Percentiles rank a stretch among this genome's conserved stretches.
These are phyloP conservation scores for Phoxinus dragarum DNA, from an alignment of 2,797 vertebrate species.

Conservation along the genomic window DNA sequence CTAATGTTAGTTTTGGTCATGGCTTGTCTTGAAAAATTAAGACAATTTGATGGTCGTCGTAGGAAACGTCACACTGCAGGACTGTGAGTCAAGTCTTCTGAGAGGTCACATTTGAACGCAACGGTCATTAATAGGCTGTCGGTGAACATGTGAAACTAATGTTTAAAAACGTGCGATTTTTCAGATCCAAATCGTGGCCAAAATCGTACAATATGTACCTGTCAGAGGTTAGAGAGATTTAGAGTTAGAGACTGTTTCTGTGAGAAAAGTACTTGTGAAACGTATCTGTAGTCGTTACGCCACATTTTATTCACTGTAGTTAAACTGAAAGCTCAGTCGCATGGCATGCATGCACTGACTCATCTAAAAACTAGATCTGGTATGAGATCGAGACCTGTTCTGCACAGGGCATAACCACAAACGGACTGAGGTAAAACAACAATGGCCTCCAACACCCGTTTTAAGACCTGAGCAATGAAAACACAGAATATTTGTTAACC, in stretches of 20 bases:
- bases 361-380: conserved; percentile 26
- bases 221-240: neutral
- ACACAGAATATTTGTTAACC: neutral
- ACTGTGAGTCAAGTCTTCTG: too few species aligned
- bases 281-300: neutral
- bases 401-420: conserved; percentile 34
- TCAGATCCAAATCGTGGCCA: too few species aligned
- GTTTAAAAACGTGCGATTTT: too few species aligned
- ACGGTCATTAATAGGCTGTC: too few species aligned
- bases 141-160: too few species aligned
- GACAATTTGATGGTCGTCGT: too few species aligned
- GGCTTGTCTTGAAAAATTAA: too few species aligned
- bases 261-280: conserved; percentile 6
- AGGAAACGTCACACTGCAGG: too few species aligned
- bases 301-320: neutral
- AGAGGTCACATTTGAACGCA: too few species aligned
- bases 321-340: neutral
- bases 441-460: conserved; percentile 39
- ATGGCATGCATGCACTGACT: conserved; percentile 38
- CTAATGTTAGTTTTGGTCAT: too few species aligned
- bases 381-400: conserved; percentile 19
- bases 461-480: conserved; percentile 14
- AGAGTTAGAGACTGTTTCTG: neutral
- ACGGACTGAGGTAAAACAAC: conserved; percentile 32
- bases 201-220: too few species aligned